Evolutionary conservation across 2,888 invertebrate genomes (phyloP), one percentile per base, ranked within the genome.

Genomic region (Enchytraeus crypticus): DNA sequence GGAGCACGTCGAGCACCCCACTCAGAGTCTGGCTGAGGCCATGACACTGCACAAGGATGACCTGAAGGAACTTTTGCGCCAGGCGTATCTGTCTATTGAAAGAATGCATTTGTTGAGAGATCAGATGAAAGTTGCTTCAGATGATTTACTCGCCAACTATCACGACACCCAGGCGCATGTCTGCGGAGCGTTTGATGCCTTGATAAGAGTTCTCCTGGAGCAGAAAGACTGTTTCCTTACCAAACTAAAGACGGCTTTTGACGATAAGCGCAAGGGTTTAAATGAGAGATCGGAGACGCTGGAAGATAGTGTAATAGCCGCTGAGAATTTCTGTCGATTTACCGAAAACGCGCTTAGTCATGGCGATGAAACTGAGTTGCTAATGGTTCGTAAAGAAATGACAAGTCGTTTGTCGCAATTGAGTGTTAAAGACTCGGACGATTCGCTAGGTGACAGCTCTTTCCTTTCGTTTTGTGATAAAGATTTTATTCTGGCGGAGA

Each of bases 301-400:
- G 66, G 77, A 76, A 60, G 73, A 71, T n/a, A 77, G 77, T 61
- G 71, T 81, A 32, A 69, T 74, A 33, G 77, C 75, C 64, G 77
- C 81, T 53, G 75, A 73, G 63, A 78, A 75, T 57, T 79, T 80
- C 64, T 81, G 80, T 68, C 77, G 79, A 49, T 77, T 81, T 61
- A 81, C 81, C 3, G 80, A 81, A 64, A 80, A 80, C 51, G 80
- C 81, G 0, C 70, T 82, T n/a, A 73, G 74, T 46, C 76, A 78
- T 64, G 80, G 80, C 43, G 79, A 74, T 63, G 81, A 80, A 63
- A 81, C 80, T 27, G 81, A 81, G 66, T 76, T 81, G 46, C 72
- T 82, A 23, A 73, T 82, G 54, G 79, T 81, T 43, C 79, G 78
- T 69, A 82, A 82, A 63, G 81, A 82, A 70, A 77, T 81, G 72